Evolutionary conservation across 2,113 vertebrate species (phyloP).

Genomic region (Gallinago jamesoni): DNA sequence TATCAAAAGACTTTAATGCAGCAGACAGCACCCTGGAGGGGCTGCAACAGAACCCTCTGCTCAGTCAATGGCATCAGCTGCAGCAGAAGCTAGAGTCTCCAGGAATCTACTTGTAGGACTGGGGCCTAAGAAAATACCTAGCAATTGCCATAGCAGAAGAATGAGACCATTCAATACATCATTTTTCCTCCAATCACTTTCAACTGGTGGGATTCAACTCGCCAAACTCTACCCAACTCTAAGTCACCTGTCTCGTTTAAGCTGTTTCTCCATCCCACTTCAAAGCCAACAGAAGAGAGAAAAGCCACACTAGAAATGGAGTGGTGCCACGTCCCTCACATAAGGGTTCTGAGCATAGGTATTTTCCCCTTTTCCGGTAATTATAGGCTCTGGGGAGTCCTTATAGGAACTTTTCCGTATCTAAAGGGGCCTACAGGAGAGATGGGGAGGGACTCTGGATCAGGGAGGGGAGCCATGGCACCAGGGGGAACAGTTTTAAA

Average conservation of each 20-base stretch:
- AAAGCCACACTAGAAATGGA: neutral
- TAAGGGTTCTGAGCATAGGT: rapidly evolving
- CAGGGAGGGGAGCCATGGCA: too few relatives aligned
- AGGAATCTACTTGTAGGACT: neutral
- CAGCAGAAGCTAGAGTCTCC: neutral
- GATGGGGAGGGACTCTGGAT: too few relatives aligned
- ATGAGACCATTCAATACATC: neutral
- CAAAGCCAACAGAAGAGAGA: neutral
- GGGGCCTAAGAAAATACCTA: neutral
- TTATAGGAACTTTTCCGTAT: too few relatives aligned
- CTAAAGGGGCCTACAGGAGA: too few relatives aligned
- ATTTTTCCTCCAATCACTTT: neutral
- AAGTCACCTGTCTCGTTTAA: neutral
- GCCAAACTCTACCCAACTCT: neutral
- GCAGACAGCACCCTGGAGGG: neutral
- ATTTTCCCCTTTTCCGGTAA: neutral
- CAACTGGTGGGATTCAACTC: neutral
- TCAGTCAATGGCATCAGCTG: neutral
- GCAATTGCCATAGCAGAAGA: neutral
- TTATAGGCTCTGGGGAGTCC: neutral
- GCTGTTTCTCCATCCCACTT: neutral
- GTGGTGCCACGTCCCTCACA: neutral
- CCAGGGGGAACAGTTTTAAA: too few relatives aligned
- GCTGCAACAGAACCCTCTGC: neutral
- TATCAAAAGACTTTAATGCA: neutral